Percentiles rank a stretch among this genome's conserved stretches.
phyloP scores from a whole-genome alignment of 2,888 invertebrate species.

The Gerris lacustris region DNA sequence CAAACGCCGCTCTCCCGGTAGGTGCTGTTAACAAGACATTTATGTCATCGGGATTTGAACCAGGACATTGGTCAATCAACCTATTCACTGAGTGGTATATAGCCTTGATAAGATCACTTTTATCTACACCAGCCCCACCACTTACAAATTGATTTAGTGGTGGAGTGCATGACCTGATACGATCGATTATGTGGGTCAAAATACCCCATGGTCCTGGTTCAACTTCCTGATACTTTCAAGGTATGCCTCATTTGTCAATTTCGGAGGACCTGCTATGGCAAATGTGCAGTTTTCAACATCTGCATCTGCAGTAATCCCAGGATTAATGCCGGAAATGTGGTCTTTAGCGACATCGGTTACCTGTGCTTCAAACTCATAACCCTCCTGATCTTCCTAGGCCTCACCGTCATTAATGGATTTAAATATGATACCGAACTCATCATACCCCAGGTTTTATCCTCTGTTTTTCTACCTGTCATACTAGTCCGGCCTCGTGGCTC shows the following conservation, averaged over 20 bases:
- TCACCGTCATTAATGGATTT: not conserved
- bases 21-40: slow-evolving; percentile 23
- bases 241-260: not conserved
- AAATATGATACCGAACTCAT: not conserved
- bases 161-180: no score
- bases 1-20: slow-evolving; percentile 27
- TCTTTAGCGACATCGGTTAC: slow-evolving; percentile 10
- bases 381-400: not conserved
- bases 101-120: slow-evolving; percentile 26
- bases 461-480: no score
- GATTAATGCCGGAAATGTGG: slow-evolving; percentile 4
- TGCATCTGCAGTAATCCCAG: not conserved
- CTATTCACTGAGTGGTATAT: slow-evolving; percentile 22
- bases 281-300: not conserved
- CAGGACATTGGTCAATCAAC: slow-evolving; percentile 14
- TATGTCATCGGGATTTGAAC: slow-evolving; percentile 13
- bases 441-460: not conserved
- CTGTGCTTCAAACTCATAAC: slow-evolving; percentile 10
- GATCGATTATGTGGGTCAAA: not conserved
- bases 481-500: no score
- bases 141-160: not conserved
- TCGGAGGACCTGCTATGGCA: not conserved
- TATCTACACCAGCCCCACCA: slow-evolving; percentile 21
- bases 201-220: slow-evolving; percentile 8
- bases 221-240: no score